Evolutionary conservation across 2,113 vertebrate genomes (phyloP), one percentile per base, ranked within the genome.

Genomic region (Toxotes jaculatrix): DNA sequence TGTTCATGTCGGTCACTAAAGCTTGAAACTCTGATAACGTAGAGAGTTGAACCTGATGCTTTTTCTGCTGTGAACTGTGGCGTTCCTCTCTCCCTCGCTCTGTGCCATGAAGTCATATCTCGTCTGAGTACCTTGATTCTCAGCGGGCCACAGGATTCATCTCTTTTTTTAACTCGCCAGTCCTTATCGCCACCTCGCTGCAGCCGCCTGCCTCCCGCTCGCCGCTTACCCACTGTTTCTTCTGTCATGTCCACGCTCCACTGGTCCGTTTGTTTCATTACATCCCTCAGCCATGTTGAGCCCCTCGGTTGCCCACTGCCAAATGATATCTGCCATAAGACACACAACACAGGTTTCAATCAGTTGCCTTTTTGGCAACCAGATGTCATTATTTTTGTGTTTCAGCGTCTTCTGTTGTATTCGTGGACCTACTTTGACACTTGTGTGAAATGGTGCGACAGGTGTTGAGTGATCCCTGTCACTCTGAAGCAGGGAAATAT

Each of bases 261-360:
- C 57, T 31, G 72, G 47, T 36, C 76, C 34, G 31, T 75, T 64
- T 45, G 79, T 83, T 82, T 74, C 79, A 80, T 75, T 76, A 77
- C 23, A 51, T 85, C 64, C 36, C 71, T 74, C 72, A 66, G 72
- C 31, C 34, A 23, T 21, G 27, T 56, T 43, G 70, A 66, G 38
- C 51, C 45, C 71, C 38, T 14, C 31, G 55, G 45, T 12, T 27
- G 13, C 53, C 63, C 61, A 65, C 59, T 19, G 43, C 7, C 47
- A 55, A 71, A 3, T 42, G 36, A 66, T 60, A 63, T 34, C 62
- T 40, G 53, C 14, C 32, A 38, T 57, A 77, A 49, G n/a, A 65
- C 17, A 47, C 57, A 60, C 36, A 56, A 56, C 32, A 27, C 36
- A 34, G 49, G 32, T 55, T 57, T 43, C 64, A 51, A 45, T 74